Percentiles rank a stretch among this genome's conserved stretches.
phyloP scores from a whole-genome alignment of 2,888 invertebrate genomes.

The Epiperipatus broadwayi region DNA sequence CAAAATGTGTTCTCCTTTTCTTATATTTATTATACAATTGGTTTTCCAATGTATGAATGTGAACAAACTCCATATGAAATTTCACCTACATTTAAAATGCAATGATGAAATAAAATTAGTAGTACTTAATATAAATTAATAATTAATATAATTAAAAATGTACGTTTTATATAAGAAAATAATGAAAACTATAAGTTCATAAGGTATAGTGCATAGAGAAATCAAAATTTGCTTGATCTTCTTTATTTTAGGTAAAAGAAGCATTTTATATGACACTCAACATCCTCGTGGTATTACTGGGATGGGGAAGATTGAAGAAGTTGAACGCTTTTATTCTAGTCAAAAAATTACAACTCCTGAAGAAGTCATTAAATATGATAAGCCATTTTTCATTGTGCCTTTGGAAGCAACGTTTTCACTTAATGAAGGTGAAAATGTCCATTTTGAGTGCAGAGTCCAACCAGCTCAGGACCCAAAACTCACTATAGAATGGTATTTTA shows the following conservation, averaged over 20 bases:
- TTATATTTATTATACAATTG: no score
- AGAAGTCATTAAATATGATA: slow-evolving; percentile 39
- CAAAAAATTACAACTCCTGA: slow-evolving; percentile 15
- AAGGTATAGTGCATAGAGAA: no score
- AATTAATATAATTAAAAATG: no score
- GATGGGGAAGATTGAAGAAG: slow-evolving; percentile 66
- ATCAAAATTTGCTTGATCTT: no score
- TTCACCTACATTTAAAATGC: no score
- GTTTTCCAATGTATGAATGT: no score
- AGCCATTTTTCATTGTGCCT: slow-evolving; percentile 68
- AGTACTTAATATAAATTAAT: no score
- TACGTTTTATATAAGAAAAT: no score
- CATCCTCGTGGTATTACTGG: slow-evolving; percentile 85
- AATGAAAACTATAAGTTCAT: no score
- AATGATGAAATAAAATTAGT: no score
- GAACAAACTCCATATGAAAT: no score
- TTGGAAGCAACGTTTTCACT: slow-evolving; percentile 57
- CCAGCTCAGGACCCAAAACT: slow-evolving; percentile 79
- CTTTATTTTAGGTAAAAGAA: slow-evolving; percentile 19
- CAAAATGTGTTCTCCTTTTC: no score
- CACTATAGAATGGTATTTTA: slow-evolving; percentile 83
- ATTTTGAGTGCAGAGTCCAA: slow-evolving; percentile 82
- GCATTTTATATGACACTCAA: slow-evolving; percentile 50
- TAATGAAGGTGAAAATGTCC: slow-evolving; percentile 61
- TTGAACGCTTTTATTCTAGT: slow-evolving; percentile 36